A percentile compares a stretch with the other conserved stretches of the same genome.
Conservation (phyloP, 2,888 invertebrate species). For the Morpho helenor region DNA sequence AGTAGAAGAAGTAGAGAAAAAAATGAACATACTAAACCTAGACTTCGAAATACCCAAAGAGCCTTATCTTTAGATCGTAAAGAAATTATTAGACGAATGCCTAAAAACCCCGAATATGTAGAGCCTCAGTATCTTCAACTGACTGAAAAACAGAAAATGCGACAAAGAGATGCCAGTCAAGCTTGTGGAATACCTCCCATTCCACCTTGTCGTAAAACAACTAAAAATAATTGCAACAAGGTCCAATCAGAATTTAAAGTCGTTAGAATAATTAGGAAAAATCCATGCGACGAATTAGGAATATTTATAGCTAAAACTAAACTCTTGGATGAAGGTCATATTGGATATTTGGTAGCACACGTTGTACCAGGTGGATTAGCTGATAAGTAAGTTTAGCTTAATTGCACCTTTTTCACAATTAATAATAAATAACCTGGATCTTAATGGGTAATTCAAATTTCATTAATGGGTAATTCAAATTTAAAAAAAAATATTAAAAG, state of each 20-base stretch:
- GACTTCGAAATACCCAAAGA: slow-evolving; percentile 66
- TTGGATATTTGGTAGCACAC: slow-evolving; percentile 85
- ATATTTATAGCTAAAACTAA: slow-evolving; percentile 85
- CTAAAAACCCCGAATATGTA: slow-evolving; percentile 58
- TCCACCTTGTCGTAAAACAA: slow-evolving; percentile 64
- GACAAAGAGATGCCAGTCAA: slow-evolving; percentile 61
- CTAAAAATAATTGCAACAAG: slow-evolving; percentile 52
- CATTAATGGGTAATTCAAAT: too few species aligned
- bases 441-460: too few species aligned
- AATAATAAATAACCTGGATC: too few species aligned
- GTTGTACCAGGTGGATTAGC: slow-evolving; percentile 85
- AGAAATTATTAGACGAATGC: slow-evolving; percentile 73
- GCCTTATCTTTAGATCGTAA: slow-evolving; percentile 77
- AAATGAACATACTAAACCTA: slow-evolving; percentile 52
- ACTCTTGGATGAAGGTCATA: slow-evolving; percentile 77
- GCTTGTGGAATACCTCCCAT: slow-evolving; percentile 71
- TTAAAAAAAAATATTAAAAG: too few species aligned
- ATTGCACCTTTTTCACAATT: neutral
- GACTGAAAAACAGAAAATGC: slow-evolving; percentile 73
- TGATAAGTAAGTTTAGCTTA: slow-evolving; percentile 74
- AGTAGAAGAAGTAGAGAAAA: slow-evolving; percentile 65
- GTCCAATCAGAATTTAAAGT: slow-evolving; percentile 60
- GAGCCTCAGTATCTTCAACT: slow-evolving; percentile 69
- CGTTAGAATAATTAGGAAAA: slow-evolving; percentile 78
- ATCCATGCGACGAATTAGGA: slow-evolving; percentile 82